Base-by-base conservation (phyloP, 30 jellyfish, hydroid and myxozoan genomes). In the Turritopsis rubra region DNA sequence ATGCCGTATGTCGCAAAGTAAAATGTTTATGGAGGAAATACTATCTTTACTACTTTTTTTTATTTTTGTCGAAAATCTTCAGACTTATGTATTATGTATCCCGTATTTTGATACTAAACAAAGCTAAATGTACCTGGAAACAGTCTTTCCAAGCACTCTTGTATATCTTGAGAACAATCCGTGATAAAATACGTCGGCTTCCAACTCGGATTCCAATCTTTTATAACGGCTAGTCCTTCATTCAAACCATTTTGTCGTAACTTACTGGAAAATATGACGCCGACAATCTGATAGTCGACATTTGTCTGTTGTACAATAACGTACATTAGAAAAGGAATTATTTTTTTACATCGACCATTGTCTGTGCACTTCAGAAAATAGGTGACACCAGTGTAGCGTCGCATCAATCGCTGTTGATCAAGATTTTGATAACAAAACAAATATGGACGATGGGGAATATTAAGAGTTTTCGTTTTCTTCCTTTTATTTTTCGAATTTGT, bases 191-290 rank as follows among this genome's bases (percentile, higher is more conserved):
- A 23, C 41, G 28, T 74, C 4, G 82, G 82, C 1, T 22, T 29
- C 82, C 82, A 74, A 17, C 26, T n/a, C 18, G 82, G 24, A 29
- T 74, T 74, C 82, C 82, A 74, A 9, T 74, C 65, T 74, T 74
- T 74, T 41, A 74, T 16, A 22, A 29, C 9, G 23, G 73, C 7
- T 8, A 74, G 24, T 20, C 82, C 82, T 16, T 74, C 82, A 21
- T 23, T 74, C 0, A 74, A 26, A 13, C 82, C 82, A 74, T 74
- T 41, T 9, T 23, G 1, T 20, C 60, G 52, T 21, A 20, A 18
- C 41, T 29, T 74, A 74, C 82, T 74, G 16, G 41, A 8, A 26
- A 74, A 13, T 22, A 74, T 74, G 0, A 29, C 28, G 16, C 82
- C 52, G 65, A 74, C 82, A 74, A 41, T 26, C 41, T 74, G 82